These are phyloP conservation scores for Rhyacophila evoluta DNA, from an alignment of 2,888 invertebrate genomes.

Conservation along the genomic window DNA sequence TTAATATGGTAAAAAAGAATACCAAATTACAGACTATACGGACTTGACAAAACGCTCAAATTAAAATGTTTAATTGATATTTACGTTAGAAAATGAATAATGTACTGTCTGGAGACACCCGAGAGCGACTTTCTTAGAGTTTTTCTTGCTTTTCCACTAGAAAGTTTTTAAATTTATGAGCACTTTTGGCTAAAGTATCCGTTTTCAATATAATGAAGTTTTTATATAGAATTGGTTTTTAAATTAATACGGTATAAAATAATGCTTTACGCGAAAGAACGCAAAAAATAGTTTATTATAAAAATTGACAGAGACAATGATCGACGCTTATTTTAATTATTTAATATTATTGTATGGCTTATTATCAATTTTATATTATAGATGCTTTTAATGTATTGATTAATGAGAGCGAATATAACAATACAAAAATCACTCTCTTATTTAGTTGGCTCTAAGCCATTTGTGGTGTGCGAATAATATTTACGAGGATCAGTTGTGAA, in stretches of 20 bases:
- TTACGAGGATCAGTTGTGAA: too few relatives aligned
- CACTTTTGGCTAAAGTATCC: too few relatives aligned
- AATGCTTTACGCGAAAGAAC: background rate
- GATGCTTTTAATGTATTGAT: too few relatives aligned
- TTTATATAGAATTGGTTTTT: too few relatives aligned
- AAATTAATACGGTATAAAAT: slow-evolving; percentile 2
- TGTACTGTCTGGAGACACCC: slow-evolving; percentile 30
- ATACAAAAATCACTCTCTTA: too few relatives aligned
- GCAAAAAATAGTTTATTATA: background rate
- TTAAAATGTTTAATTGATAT: slow-evolving; percentile 47
- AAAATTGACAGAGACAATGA: background rate
- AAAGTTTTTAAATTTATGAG: background rate
- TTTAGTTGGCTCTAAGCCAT: too few relatives aligned
- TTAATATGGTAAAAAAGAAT: background rate
- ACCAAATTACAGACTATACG: slow-evolving; percentile 32
- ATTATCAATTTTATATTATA: too few relatives aligned
- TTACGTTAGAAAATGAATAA: slow-evolving; percentile 46
- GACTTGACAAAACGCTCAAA: slow-evolving; percentile 44
- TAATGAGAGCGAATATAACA: too few relatives aligned
- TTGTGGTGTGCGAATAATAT: too few relatives aligned
- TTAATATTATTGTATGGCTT: too few relatives aligned
- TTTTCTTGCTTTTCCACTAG: background rate
- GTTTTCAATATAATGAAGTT: too few relatives aligned
- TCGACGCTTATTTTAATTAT: too few relatives aligned
- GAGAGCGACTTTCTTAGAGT: background rate